These are phyloP conservation scores for Agonopterix alstromeriana DNA, from an alignment of 2,888 invertebrate genomes.

Conservation along the genomic window DNA sequence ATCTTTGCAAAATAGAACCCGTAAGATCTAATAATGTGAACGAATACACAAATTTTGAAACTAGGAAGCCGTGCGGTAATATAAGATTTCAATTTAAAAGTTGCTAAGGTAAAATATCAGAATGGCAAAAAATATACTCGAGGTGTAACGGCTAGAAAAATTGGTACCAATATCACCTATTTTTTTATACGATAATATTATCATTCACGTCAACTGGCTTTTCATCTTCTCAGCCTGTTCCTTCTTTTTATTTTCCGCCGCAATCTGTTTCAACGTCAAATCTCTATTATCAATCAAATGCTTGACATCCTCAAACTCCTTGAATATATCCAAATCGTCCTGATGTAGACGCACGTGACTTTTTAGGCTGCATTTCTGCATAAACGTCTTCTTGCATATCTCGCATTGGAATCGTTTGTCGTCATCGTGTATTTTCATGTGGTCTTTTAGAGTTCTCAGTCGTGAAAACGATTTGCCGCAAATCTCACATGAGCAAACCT, in stretches of 20 bases:
- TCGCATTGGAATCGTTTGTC: slow-evolving; percentile 58
- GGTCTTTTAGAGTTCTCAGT: slow-evolving; percentile 50
- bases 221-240: slow-evolving; percentile 36
- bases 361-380: slow-evolving; percentile 63
- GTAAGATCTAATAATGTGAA: too few species aligned
- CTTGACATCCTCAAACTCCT: slow-evolving; percentile 68
- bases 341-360: slow-evolving; percentile 60
- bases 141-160: too few species aligned
- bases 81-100: too few species aligned
- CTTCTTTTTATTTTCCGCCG: slow-evolving; percentile 55
- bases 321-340: slow-evolving; percentile 65
- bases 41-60: too few species aligned
- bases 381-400: slow-evolving; percentile 58
- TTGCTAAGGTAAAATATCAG: too few species aligned
- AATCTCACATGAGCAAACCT: slow-evolving; percentile 46
- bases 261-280: slow-evolving; percentile 62
- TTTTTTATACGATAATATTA: not conserved
- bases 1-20: not conserved
- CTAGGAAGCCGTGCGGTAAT: too few species aligned
- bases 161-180: too few species aligned
- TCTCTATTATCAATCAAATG: slow-evolving; percentile 65
- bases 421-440: slow-evolving; percentile 53
- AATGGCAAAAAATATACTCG: too few species aligned
- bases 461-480: slow-evolving; percentile 56
- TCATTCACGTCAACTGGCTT: slow-evolving; percentile 21